Evolutionary conservation across 1,140 invertebrate genomes (phyloP).

Genomic region (Macrocentrus cingulum): DNA sequence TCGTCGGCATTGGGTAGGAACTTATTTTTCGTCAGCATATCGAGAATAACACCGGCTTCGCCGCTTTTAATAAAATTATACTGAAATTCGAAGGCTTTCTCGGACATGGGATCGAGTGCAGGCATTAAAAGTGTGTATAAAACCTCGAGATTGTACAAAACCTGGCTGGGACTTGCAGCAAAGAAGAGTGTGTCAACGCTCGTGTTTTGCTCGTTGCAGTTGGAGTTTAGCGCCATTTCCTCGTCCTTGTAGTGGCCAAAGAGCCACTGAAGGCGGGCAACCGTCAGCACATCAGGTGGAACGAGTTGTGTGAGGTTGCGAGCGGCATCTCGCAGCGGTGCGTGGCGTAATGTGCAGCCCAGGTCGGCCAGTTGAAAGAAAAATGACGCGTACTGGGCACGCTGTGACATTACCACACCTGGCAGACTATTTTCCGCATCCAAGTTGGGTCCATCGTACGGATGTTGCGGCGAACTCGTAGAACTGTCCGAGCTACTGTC

Average conservation of each 20-base stretch:
- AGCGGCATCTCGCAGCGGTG: conserved; percentile 81
- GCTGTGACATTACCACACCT: conserved; percentile 84
- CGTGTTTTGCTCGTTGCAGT: conserved; percentile 56
- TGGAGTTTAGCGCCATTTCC: conserved; percentile 41
- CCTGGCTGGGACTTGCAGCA: conserved; percentile 73
- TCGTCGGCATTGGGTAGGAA: conserved; percentile 82
- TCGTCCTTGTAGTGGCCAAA: conserved; percentile 55
- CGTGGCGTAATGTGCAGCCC: conserved; percentile 78
- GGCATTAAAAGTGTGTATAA: conserved; percentile 92
- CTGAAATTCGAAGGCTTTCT: conserved; percentile 85
- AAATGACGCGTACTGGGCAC: conserved; percentile 81
- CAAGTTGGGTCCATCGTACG: conserved; percentile 73
- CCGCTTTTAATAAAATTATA: conserved; percentile 85
- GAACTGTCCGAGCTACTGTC: conserved; percentile 86
- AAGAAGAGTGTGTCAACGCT: conserved; percentile 75
- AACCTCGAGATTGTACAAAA: conserved; percentile 77
- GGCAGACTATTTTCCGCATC: conserved; percentile 88
- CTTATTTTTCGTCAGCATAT: conserved; percentile 86
- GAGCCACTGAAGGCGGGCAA: conserved; percentile 66
- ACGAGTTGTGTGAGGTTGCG: conserved; percentile 85
- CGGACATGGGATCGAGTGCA: conserved; percentile 77
- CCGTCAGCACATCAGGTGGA: conserved; percentile 80
- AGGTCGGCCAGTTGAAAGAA: conserved; percentile 89
- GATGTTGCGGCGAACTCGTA: conserved; percentile 82
- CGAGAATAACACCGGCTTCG: conserved; percentile 77